A percentile compares a stretch with the other conserved stretches of the same genome.
Conservation (phyloP, 2,797 vertebrate species). For the Sebastes taczanowskii region DNA sequence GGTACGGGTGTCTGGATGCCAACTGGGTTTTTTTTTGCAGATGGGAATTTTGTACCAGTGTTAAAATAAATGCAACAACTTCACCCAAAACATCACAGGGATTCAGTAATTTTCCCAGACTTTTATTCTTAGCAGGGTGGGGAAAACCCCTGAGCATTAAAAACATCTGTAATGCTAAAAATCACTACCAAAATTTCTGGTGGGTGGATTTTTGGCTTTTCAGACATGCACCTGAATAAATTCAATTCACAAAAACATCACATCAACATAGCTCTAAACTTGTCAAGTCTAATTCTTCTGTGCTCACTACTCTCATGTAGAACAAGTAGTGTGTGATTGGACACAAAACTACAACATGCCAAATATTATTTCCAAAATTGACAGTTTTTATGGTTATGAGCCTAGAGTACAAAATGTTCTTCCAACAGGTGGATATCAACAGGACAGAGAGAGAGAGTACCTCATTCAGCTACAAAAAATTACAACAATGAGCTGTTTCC, state of each 20-base stretch:
- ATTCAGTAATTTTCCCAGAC: constrained; percentile 1
- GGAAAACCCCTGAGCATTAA: constrained; percentile 3
- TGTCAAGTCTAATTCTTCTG: not conserved
- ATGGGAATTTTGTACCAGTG: not conserved
- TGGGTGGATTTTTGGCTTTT: not conserved
- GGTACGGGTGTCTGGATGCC: not conserved
- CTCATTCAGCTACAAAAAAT: not conserved
- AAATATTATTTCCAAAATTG: not conserved
- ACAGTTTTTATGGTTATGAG: not conserved
- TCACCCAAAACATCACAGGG: not conserved
- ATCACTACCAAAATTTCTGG: not conserved
- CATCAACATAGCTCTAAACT: not conserved
- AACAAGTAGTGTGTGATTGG: not conserved
- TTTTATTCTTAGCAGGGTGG: not conserved
- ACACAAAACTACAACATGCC: not conserved
- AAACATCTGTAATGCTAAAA: not conserved
- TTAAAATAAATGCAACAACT: not conserved
- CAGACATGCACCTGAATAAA: not conserved
- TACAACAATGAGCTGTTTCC: not conserved
- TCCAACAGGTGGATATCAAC: not conserved
- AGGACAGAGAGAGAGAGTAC: not conserved
- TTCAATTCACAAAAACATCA: not conserved
- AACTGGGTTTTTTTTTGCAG: not conserved
- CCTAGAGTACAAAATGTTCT: not conserved
- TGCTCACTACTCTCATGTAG: not conserved